Evolutionary conservation across 1,140 invertebrate species (phyloP), one percentile per base, ranked within the genome.

Genomic region (Heliconius hewitsoni): DNA sequence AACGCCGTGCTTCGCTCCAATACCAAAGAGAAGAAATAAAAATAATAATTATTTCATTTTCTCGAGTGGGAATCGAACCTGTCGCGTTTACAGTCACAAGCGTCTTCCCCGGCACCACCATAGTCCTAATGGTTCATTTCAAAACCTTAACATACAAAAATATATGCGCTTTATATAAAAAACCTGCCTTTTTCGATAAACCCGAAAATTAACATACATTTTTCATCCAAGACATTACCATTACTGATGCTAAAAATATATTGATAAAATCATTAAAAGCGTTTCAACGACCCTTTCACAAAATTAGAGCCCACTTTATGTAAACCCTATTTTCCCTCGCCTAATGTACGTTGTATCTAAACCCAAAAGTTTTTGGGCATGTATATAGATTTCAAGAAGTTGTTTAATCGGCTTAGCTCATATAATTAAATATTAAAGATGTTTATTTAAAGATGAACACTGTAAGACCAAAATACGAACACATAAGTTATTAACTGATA

Each of bases 341-440:
- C 8, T 71, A 77, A 77, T 52, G 76, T 72, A 52, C 60, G 66
- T 70, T 55, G 27, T 75, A 74, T 39, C 66, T 8, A 9, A 79
- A 75, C 73, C 78, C 66, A 75, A 79, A 79, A 75, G 30, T 79
- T 74, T 74, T 71, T 37, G 77, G 39, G 71, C 50, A 52, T 70
- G 18, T 75, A 60, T 57, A 78, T 78, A 30, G 73, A 79, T 79
- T 79, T 71, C 60, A 55, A 13, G n/a, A 71, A 71, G 66, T 34
- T 42, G n/a, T 72, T 57, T 34, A 79, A 74, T 79, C 77, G 73
- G 77, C 73, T 79, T 74, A 77, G 34, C 42, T 71, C 27, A 50
- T 71, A 71, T 34, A 27, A 57, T 50, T 66, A 66, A 66, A 16
- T 30, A 66, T 66, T 66, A 1, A 66, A 30, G 27, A 18, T 27